A percentile compares a stretch with the other conserved stretches of the same genome.
phyloP scores from a whole-genome alignment of 2,797 vertebrate species.

The Falco berigora region DNA sequence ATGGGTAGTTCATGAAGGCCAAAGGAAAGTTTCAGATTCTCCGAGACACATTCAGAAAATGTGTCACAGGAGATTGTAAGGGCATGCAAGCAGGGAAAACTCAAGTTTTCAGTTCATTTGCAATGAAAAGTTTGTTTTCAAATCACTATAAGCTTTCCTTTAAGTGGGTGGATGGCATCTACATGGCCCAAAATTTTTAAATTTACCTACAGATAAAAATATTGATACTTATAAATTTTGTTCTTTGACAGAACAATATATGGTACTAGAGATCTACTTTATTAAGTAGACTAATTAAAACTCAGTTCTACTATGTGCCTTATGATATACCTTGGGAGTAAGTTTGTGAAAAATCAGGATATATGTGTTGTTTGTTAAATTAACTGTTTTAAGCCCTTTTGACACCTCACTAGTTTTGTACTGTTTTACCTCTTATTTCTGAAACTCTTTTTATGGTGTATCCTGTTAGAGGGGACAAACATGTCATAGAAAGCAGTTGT shows the following conservation, averaged over 20 bases:
- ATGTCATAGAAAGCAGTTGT: slow-evolving; percentile 98
- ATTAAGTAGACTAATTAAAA: slow-evolving; percentile 93
- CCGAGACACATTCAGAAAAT: not conserved
- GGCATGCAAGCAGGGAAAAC: not conserved
- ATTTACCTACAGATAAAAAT: not conserved
- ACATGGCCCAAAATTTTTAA: not conserved
- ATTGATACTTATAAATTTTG: slow-evolving; percentile 88
- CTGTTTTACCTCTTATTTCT: slow-evolving; percentile 98
- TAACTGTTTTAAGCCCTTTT: slow-evolving; percentile 95
- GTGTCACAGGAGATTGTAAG: not conserved
- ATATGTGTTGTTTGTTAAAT: slow-evolving; percentile 97
- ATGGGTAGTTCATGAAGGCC: not conserved
- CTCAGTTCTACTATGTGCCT: slow-evolving; percentile 99
- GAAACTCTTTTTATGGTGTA: slow-evolving; percentile 99
- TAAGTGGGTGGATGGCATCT: not conserved
- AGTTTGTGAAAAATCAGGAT: slow-evolving; percentile 99
- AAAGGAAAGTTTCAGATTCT: not conserved
- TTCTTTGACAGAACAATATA: slow-evolving; percentile 94
- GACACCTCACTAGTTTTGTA: slow-evolving; percentile 99
- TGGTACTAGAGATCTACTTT: slow-evolving; percentile 94
- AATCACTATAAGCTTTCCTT: not conserved
- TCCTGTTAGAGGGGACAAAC: slow-evolving; percentile 93
- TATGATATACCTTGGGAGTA: slow-evolving; percentile 98
- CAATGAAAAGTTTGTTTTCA: not conserved
- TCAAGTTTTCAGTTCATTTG: not conserved